Evolutionary conservation across 92 coral and sea anemone species (phyloP).

Genomic region (Epizoanthus fatuus): DNA sequence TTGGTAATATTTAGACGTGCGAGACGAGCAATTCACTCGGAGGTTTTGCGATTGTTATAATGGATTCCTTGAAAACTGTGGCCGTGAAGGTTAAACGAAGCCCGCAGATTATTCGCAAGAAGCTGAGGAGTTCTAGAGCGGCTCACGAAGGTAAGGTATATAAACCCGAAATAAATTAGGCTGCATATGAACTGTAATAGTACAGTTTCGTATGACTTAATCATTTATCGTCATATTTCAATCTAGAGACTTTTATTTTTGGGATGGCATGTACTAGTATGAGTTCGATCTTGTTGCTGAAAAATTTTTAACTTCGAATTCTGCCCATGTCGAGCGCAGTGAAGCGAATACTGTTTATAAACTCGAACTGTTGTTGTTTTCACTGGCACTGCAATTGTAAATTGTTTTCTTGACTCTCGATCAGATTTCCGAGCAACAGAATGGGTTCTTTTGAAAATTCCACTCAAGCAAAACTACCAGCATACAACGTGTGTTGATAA

Average conservation of each 20-base stretch:
- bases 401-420: neutral
- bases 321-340: neutral
- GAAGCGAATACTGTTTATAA: too few species aligned
- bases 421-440: neutral
- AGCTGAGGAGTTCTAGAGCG: slow-evolving; percentile 56
- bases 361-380: too few species aligned
- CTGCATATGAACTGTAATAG: too few species aligned
- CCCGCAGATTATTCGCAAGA: slow-evolving; percentile 94
- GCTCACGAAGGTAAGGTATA: slow-evolving; percentile 73
- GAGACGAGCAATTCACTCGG: neutral
- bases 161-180: too few species aligned
- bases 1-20: neutral
- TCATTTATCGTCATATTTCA: too few species aligned
- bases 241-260: too few species aligned
- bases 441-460: neutral
- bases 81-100: slow-evolving; percentile 94
- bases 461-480: too few species aligned
- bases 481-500: too few species aligned
- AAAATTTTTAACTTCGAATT: neutral
- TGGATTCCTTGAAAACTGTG: slow-evolving; percentile 87
- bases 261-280: too few species aligned
- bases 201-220: too few species aligned
- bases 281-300: too few species aligned
- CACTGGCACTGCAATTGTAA: neutral
- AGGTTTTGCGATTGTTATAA: neutral